Base-by-base conservation (phyloP, 2,113 vertebrate species). In the Ptilorrhoa leucosticta region DNA sequence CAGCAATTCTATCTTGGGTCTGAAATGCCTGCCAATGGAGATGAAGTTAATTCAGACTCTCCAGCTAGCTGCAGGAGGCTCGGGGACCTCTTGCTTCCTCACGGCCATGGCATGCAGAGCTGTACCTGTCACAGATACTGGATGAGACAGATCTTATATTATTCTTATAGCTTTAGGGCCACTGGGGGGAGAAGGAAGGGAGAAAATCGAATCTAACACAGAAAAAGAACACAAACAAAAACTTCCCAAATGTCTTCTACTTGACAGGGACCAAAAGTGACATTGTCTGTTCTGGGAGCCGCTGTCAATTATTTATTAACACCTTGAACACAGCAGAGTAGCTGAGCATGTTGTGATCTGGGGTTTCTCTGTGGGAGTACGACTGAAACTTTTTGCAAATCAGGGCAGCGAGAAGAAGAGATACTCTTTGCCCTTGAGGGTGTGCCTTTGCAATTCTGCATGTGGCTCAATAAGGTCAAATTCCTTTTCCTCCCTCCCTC, bases 271-370 rank as follows among this genome's bases (percentile, higher is more conserved):
- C 44, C 45, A 50, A 44, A 1, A 12, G 64, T 91, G 86, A 91
- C 88, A 90, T 47, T 75, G 26, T 65, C 81, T 94, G 64, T 78
- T 94, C 79, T 69, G 68, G 87, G 64, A 95, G 70, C 60, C 0
- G 2, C 80, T 81, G 71, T 93, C 93, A 95, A 69, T 96, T 89
- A 95, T 93, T 96, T 96, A 96, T 92, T 64, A 94, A 68, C 65
- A 86, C 57, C 61, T 88, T 63, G 78, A 86, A 64, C 45, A 60
- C n/a, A 53, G 50, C 22, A 63, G 76, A 81, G 50, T 21, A 50
- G 42, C 37, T 63, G 68, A 92, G 37, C 33, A n/a, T 2, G 1
- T 76, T 86, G 63, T 0, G 0, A 37, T 71, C 60, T 57, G 58
- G 7, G 30, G 24, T 61, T 94, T 77, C 48, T 68, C 10, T 70